These are phyloP conservation scores for Lepidonotus clava DNA, from an alignment of 2,888 invertebrate species.

Conservation along the genomic window DNA sequence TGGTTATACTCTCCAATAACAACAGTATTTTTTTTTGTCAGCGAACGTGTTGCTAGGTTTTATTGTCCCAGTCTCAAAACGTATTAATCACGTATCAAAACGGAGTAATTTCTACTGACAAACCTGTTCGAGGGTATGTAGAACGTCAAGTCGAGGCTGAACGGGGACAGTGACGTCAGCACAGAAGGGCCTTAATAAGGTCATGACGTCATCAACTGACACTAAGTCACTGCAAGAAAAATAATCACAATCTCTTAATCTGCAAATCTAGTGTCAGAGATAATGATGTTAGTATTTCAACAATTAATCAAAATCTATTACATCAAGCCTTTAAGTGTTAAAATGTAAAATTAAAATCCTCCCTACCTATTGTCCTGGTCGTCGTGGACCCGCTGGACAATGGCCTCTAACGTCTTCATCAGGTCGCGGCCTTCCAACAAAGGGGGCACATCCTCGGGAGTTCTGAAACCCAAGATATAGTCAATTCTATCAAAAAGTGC, in stretches of 20 bases:
- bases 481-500: too few relatives aligned
- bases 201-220: constrained; percentile 71
- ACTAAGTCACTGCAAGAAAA: constrained; percentile 67
- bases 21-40: neutral
- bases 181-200: constrained; percentile 74
- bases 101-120: neutral
- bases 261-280: neutral
- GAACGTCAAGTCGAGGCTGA: constrained; percentile 73
- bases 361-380: neutral
- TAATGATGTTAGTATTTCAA: neutral
- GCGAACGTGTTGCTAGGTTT: neutral
- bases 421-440: constrained; percentile 1
- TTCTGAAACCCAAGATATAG: neutral
- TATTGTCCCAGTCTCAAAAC: neutral
- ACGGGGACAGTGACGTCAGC: constrained; percentile 73
- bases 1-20: too few relatives aligned
- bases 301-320: neutral
- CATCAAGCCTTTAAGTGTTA: neutral
- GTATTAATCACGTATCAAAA: neutral
- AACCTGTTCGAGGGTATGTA: constrained; percentile 76
- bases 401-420: neutral
- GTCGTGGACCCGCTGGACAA: constrained; percentile 2
- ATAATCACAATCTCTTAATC: neutral
- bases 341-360: too few relatives aligned
- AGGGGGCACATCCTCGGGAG: neutral